Evolutionary conservation across 2,113 vertebrate species (phyloP).

Genomic region (Chamaetylas fuelleborni): DNA sequence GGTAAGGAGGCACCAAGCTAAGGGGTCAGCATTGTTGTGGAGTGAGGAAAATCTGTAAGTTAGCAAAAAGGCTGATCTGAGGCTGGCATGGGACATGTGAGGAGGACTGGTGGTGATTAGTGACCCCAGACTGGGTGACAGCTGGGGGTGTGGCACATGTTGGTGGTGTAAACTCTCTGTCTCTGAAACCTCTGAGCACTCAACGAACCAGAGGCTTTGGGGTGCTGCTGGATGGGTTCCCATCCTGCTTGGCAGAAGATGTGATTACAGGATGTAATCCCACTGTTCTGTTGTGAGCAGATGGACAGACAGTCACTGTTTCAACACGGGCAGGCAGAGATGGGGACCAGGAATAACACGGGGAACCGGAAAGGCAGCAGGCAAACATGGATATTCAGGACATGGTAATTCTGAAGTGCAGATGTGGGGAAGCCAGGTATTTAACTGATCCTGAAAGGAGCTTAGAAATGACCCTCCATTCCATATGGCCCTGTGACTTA

Average conservation of each 20-base stretch:
- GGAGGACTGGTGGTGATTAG: not conserved
- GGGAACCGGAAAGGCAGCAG: not conserved
- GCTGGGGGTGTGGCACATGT: accelerated
- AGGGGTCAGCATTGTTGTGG: not conserved
- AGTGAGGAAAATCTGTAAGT: not conserved
- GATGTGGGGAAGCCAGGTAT: not conserved
- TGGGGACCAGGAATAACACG: not conserved
- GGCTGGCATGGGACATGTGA: not conserved
- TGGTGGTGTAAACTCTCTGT: not conserved
- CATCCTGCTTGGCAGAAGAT: not conserved
- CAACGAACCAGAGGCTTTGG: not conserved
- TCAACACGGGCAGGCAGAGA: not conserved
- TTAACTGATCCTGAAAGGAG: not conserved
- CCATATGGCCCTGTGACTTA: not conserved
- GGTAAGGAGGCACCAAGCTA: not conserved
- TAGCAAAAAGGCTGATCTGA: not conserved
- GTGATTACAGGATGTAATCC: not conserved
- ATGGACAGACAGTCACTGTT: not conserved
- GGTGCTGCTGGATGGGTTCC: not conserved
- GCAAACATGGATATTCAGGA: not conserved
- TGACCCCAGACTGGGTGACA: not conserved
- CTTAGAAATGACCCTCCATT: not conserved
- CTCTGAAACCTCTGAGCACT: not conserved
- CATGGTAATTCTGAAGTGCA: not conserved
- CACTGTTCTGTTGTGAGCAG: not conserved